Percentiles rank a stretch among this genome's conserved stretches.
These are phyloP conservation scores for Hemithea aestivaria DNA, from an alignment of 2,888 invertebrate species.

Conservation along the genomic window DNA sequence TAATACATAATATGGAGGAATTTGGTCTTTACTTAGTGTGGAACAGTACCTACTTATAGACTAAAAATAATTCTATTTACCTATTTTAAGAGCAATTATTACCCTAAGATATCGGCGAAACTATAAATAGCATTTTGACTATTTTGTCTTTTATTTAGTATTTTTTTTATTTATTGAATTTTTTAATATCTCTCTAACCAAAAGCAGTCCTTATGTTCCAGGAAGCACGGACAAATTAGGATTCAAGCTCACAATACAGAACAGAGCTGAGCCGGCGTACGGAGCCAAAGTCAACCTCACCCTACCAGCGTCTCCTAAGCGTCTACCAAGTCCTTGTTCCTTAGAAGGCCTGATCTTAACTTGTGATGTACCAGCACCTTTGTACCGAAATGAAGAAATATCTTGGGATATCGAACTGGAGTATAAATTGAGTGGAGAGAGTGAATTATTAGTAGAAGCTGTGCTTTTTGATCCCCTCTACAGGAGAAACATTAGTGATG, in stretches of 20 bases:
- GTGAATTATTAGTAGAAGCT: conserved; percentile 39
- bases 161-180: too few relatives aligned
- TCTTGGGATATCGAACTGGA: conserved; percentile 63
- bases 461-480: conserved; percentile 48
- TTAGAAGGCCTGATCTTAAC: conserved; percentile 46
- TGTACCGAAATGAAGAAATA: conserved; percentile 44
- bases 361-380: conserved; percentile 55
- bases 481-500: conserved; percentile 43
- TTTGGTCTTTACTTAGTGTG: too few relatives aligned
- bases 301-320: conserved; percentile 50
- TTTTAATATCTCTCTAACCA: conserved; percentile 6
- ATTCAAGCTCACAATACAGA: conserved; percentile 47
- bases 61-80: too few relatives aligned
- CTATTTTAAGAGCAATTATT: too few relatives aligned
- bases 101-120: too few relatives aligned
- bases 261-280: conserved; percentile 64
- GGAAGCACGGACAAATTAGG: conserved; percentile 53
- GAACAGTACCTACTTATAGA: too few relatives aligned
- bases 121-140: too few relatives aligned
- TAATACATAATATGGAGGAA: too few relatives aligned
- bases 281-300: conserved; percentile 52
- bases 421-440: conserved; percentile 37
- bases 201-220: conserved; percentile 54
- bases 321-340: conserved; percentile 56
- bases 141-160: too few relatives aligned